Evolutionary conservation across 2,888 invertebrate species (phyloP), one percentile per base, ranked within the genome.

Genomic region (Heliothis peltigera): DNA sequence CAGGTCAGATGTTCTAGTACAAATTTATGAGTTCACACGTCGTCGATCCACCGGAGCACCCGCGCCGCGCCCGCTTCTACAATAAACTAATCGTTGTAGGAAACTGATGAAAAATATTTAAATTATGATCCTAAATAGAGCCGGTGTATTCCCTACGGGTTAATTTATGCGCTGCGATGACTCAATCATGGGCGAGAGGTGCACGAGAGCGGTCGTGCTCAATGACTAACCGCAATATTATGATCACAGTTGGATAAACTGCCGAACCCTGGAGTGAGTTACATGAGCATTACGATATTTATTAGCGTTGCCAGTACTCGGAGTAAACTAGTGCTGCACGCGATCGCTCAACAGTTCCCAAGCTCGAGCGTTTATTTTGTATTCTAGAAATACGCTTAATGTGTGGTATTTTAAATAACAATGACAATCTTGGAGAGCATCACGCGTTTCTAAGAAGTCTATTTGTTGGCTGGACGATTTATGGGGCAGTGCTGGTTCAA

Each of bases 11-110:
- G 80, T 75, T 81, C 76, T 79, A 76, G 82, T 73, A 77, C 65
- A 74, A 82, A 85, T 87, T 87, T 87, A 87, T 77, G 87, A 84
- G 83, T 82, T 81, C 77, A 81, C 75, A 77, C 81, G 81, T 74
- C 74, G 66, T 62, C 66, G 73, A 70, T 67, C 58, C 78, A 61
- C 79, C 84, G 86, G 82, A 88, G 85, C 87, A 83, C 81, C 79
- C 56, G 57, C 66, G 51, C 58, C 70, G 74, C 64, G 64, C 70
- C 79, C 77, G 76, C 69, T 70, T 75, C 64, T 69, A 66, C 56
- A 58, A 67, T 74, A 58, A 56, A 67, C 73, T 67, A 76, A 81
- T 77, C 68, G 75, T 51, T 70, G 58, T 63, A 75, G 66, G 72
- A 77, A 82, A 77, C 80, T 69, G 79, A 78, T 72, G 84, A 79